Conservation (phyloP, 1,140 invertebrate species). For the Oppia nitens region DNA sequence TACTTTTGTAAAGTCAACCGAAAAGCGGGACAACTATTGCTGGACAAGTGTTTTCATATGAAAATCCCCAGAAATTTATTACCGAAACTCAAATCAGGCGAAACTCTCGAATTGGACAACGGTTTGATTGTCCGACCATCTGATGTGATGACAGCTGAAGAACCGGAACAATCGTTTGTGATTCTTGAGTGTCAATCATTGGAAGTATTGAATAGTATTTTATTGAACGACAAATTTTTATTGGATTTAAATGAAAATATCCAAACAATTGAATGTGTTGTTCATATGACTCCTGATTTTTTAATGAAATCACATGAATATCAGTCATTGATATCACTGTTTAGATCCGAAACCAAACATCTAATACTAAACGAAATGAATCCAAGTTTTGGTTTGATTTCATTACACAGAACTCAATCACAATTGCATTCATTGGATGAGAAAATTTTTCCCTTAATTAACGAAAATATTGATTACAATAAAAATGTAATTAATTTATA, state of each 20-base stretch:
- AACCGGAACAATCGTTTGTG: conserved; percentile 43
- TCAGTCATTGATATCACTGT: conserved; percentile 47
- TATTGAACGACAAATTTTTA: conserved; percentile 31
- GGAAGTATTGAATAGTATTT: conserved; percentile 46
- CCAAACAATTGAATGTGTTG: conserved; percentile 38
- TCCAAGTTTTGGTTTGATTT: conserved; percentile 18
- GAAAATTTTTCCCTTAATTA: conserved; percentile 24
- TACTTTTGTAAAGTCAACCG: conserved; percentile 42
- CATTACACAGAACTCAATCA: conserved; percentile 21
- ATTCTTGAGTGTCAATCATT: conserved; percentile 62
- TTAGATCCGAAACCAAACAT: conserved; percentile 19
- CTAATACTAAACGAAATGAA: conserved; percentile 25
- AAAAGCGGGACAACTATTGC: conserved; percentile 46
- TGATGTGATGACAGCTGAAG: conserved; percentile 55
- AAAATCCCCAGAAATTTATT: conserved; percentile 66
- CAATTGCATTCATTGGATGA: conserved; percentile 24
- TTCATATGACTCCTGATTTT: conserved; percentile 62
- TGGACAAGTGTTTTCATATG: conserved; percentile 62
- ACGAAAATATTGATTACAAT: background rate
- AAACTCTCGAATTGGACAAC: conserved; percentile 51
- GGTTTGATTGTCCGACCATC: conserved; percentile 51
- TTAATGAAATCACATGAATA: conserved; percentile 49
- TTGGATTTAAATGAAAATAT: background rate
- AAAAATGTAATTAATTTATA: background rate
- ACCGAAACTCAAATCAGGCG: conserved; percentile 58